Conservation (phyloP, 2,888 invertebrate genomes). For the Autographa pulchrina region DNA sequence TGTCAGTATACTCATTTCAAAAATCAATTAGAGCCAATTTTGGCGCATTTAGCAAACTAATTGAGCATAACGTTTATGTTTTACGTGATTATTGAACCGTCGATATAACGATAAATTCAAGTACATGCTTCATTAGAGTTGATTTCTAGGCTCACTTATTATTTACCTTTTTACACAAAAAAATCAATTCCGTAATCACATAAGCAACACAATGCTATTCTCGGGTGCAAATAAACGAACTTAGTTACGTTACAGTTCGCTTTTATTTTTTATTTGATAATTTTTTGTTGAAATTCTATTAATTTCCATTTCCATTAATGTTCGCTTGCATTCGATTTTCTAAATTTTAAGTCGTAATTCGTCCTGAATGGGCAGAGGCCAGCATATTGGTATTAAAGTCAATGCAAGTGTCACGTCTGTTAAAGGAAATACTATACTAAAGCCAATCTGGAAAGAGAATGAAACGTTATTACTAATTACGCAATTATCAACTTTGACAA, state of each 20-base stretch:
- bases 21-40: constrained; percentile 36
- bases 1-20: constrained; percentile 36
- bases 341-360: constrained; percentile 18
- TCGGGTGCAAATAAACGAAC: constrained; percentile 34
- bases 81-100: constrained; percentile 44
- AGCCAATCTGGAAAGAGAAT: too few species aligned
- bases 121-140: constrained; percentile 47
- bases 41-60: constrained; percentile 37
- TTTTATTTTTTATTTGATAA: constrained; percentile 25
- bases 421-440: constrained; percentile 41
- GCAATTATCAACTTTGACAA: too few species aligned
- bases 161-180: constrained; percentile 39
- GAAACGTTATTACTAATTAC: too few species aligned
- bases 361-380: constrained; percentile 20
- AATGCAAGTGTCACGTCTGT: constrained; percentile 47
- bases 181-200: constrained; percentile 33
- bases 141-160: constrained; percentile 46
- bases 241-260: constrained; percentile 33
- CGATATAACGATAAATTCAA: constrained; percentile 35
- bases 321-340: constrained; percentile 9
- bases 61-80: constrained; percentile 38
- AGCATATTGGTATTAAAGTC: constrained; percentile 39
- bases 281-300: background rate
- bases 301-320: constrained; percentile 36
- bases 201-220: constrained; percentile 34